phyloP scores from a whole-genome alignment of 1,140 invertebrate species.

The Caenorhabditis tropicalis region DNA sequence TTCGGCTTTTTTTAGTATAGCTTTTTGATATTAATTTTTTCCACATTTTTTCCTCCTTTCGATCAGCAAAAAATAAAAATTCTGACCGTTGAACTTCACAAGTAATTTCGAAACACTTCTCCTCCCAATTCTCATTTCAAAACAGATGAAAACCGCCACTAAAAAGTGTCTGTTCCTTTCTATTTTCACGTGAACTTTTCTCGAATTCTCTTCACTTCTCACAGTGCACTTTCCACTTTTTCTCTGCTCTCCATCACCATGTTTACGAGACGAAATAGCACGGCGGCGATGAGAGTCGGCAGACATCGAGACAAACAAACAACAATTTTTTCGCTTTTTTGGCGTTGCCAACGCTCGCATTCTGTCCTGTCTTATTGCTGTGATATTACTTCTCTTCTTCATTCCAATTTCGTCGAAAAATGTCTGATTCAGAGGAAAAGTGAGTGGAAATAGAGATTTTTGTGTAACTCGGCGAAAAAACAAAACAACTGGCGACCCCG shows the following conservation, averaged over 20 bases:
- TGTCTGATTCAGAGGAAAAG: constrained; percentile 21
- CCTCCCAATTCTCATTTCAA: too few species aligned
- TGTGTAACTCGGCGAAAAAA: not conserved
- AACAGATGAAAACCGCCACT: not conserved
- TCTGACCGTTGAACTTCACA: too few species aligned
- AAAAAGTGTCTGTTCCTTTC: not conserved
- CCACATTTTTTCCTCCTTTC: too few species aligned
- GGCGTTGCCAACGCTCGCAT: not conserved
- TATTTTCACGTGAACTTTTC: not conserved
- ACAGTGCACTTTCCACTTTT: not conserved
- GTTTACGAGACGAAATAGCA: not conserved
- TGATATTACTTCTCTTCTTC: too few species aligned
- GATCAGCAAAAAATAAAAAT: too few species aligned
- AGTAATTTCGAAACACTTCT: too few species aligned
- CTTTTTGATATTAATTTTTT: too few species aligned
- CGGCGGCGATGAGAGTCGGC: not conserved
- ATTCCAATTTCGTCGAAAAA: not conserved
- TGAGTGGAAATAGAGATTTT: not conserved
- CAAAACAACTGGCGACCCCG: not conserved
- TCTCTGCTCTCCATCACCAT: too few species aligned
- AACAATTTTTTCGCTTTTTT: not conserved
- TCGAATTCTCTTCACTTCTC: not conserved
- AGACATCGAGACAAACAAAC: not conserved
- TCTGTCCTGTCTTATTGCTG: not conserved
- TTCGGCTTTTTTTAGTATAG: too few species aligned